Evolutionary conservation across 2,797 vertebrate genomes (phyloP).

Genomic region (Zenarchopterus dispar): DNA sequence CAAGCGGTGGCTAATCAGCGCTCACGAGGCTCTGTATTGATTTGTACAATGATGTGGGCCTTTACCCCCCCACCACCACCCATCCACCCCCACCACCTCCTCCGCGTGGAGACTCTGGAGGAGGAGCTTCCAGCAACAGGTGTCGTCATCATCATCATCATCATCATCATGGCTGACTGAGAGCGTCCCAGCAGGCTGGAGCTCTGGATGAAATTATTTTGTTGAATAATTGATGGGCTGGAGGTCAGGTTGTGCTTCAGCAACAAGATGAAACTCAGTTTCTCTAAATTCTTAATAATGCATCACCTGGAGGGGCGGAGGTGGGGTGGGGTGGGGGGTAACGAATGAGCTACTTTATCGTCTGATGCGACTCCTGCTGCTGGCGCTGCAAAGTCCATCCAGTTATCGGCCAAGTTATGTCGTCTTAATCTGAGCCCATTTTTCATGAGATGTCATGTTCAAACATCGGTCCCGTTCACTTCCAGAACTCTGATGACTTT

Average conservation of each 20-base stretch:
- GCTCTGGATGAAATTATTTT: conserved; percentile 4
- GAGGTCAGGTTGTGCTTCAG: background rate
- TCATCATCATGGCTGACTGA: too few relatives aligned
- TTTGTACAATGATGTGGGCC: conserved; percentile 10
- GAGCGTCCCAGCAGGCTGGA: background rate
- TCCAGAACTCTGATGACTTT: too few relatives aligned
- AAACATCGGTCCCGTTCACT: too few relatives aligned
- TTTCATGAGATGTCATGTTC: too few relatives aligned
- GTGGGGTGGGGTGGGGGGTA: too few relatives aligned
- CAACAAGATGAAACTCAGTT: background rate
- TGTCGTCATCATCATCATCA: too few relatives aligned
- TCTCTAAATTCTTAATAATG: conserved; percentile 1
- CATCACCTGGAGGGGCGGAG: too few relatives aligned
- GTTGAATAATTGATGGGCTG: background rate
- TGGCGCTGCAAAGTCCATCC: background rate
- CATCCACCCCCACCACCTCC: conserved; percentile 3
- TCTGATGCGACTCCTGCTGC: background rate
- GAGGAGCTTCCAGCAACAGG: background rate
- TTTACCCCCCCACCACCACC: background rate
- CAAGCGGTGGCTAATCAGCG: conserved; percentile 26
- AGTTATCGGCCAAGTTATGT: background rate
- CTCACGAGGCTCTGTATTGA: conserved; percentile 38
- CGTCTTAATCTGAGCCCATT: too few relatives aligned
- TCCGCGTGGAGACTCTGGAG: background rate
- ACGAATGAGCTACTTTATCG: background rate